Conservation (phyloP, 1,140 invertebrate species). For the Battus philenor region DNA sequence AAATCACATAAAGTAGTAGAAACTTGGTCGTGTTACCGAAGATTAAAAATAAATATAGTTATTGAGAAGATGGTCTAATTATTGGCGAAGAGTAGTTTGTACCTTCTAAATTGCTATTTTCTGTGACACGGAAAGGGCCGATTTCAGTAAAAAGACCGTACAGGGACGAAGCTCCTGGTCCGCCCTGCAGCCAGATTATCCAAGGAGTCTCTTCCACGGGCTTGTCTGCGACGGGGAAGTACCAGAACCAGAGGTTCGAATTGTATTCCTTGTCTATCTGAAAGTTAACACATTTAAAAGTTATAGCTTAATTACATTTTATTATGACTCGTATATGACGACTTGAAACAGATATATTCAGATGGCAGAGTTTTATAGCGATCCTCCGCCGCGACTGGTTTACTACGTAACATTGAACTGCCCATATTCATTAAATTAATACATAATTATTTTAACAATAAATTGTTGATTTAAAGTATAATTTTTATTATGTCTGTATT, state of each 20-base stretch:
- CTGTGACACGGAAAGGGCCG: constrained; percentile 76
- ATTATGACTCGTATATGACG: too few species aligned
- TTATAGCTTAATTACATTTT: not conserved
- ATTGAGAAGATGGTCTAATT: too few species aligned
- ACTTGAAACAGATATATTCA: too few species aligned
- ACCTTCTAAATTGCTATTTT: constrained; percentile 51
- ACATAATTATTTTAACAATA: too few species aligned
- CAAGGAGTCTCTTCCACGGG: constrained; percentile 79
- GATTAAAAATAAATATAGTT: not conserved
- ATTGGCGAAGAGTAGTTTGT: constrained; percentile 1
- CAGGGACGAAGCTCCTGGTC: constrained; percentile 82
- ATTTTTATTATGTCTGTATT: too few species aligned
- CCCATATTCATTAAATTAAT: too few species aligned
- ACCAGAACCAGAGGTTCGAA: constrained; percentile 94
- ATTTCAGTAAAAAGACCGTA: constrained; percentile 85
- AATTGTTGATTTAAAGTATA: too few species aligned
- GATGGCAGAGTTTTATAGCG: too few species aligned
- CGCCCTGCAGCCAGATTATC: constrained; percentile 90
- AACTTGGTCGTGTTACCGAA: too few species aligned
- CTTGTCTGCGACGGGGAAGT: constrained; percentile 82
- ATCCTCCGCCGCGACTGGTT: too few species aligned
- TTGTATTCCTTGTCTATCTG: constrained; percentile 83
- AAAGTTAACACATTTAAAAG: constrained; percentile 17
- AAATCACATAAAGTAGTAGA: too few species aligned
- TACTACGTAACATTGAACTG: too few species aligned